phyloP scores from a whole-genome alignment of 2,797 vertebrate species.

The Crypturellus tataupa region DNA sequence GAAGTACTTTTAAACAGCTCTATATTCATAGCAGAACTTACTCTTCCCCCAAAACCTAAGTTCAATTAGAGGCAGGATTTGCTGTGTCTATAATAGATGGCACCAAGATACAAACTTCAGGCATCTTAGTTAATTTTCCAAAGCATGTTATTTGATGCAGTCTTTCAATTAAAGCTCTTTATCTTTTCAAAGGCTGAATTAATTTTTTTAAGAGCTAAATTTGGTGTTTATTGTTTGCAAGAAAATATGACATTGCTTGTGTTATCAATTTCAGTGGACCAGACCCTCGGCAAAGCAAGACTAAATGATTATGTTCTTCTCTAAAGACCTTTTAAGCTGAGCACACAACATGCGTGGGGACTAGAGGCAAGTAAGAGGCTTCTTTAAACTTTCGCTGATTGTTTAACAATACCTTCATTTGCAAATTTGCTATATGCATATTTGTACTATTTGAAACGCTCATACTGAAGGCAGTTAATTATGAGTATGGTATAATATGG shows the following conservation, averaged over 20 bases:
- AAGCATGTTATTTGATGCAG: background rate
- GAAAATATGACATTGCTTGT: background rate
- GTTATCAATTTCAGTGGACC: background rate
- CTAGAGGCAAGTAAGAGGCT: background rate
- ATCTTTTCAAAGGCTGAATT: background rate
- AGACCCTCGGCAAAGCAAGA: background rate
- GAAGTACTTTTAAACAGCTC: background rate
- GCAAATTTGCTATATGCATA: background rate
- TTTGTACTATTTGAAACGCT: background rate
- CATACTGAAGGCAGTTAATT: background rate
- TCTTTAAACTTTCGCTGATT: background rate
- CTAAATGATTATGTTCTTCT: accelerated
- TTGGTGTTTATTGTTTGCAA: background rate
- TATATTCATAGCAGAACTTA: background rate
- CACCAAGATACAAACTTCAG: background rate
- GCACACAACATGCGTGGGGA: background rate
- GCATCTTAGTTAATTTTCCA: background rate
- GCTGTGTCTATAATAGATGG: background rate
- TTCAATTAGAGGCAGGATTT: background rate
- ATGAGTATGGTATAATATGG: background rate
- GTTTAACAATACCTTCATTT: background rate
- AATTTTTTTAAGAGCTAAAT: background rate
- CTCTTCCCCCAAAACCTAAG: background rate
- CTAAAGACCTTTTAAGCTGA: background rate
- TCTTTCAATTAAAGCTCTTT: background rate